phyloP scores from a whole-genome alignment of 1,140 invertebrate species.

The Drosophila rufa region DNA sequence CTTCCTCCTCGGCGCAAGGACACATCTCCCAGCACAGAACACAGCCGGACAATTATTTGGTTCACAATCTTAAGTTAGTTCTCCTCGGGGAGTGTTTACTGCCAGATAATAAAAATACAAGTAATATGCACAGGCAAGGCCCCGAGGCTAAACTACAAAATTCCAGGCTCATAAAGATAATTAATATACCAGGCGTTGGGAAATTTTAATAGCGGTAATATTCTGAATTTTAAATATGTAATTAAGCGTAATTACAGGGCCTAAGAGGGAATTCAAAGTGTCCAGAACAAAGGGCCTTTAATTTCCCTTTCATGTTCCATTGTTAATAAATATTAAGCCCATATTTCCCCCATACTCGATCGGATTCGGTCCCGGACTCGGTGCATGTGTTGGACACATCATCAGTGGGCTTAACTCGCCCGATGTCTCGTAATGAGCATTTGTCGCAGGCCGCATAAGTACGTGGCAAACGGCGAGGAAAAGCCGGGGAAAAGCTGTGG shows the following conservation, averaged over 20 bases:
- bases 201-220: conserved; percentile 11
- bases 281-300: neutral
- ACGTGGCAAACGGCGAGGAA: conserved; percentile 34
- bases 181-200: conserved; percentile 20
- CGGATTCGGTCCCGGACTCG: neutral
- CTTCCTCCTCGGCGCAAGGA: neutral
- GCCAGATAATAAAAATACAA: conserved; percentile 28
- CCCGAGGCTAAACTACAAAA: neutral
- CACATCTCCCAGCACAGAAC: neutral
- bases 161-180: conserved; percentile 4
- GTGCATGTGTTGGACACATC: conserved; percentile 4
- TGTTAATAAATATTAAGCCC: neutral
- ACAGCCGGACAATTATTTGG: conserved; percentile 10
- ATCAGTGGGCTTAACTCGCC: conserved; percentile 32
- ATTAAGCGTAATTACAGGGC: neutral
- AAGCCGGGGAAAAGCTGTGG: neutral
- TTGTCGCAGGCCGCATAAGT: conserved; percentile 52
- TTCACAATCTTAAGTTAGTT: conserved; percentile 16
- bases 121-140: conserved; percentile 2
- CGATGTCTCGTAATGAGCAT: conserved; percentile 52
- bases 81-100: conserved; percentile 33
- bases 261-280: neutral
- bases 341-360: neutral
- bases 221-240: conserved; percentile 8
- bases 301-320: too few species aligned